Evolutionary conservation across 2,113 vertebrate genomes (phyloP), one percentile per base, ranked within the genome.

Genomic region (Prinia subflava): DNA sequence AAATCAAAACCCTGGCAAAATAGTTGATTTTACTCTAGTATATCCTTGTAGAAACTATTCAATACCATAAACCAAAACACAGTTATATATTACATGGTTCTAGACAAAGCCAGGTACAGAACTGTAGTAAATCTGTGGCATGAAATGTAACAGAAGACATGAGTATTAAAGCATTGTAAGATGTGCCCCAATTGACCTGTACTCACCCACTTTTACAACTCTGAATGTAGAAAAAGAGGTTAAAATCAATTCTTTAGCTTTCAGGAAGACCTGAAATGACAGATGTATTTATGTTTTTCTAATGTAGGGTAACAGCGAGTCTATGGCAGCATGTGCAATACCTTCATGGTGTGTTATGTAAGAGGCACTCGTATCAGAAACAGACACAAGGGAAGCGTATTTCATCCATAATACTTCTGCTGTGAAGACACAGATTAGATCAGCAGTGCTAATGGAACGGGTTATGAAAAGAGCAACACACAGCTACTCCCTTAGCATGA

Each of bases 71-170:
- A 63, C 4, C 9, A 53, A 74, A 81, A 22, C 15, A 37, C 10
- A 49, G 0, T 63, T 77, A 7, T 0, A 1, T 59, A 73, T 63
- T 47, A 31, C 3, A 0, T 30, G 30, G 14, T 59, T 85, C 13
- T 35, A 60, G 76, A 83, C 23, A 52, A 39, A 83, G 59, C 7
- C 15, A 19, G 24, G 13, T 60, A 23, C 41, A 76, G 39, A 80
- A 35, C 11, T n/a, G 16, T 25, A n/a, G n/a, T 27, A 56, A 31
- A 30, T 47, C 20, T 33, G 13, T 46, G 27, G 13, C 13, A 13
- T 3, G 3, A 49, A 52, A 11, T 15, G 15, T 39, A 85, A 52
- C 22, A 55, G 59, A 55, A 69, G 11, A 22, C 2, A 0, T 14
- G 49, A 47, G 30, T 30, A 44, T 60, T 64, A 78, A 71, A 35